Percentiles rank a stretch among this genome's conserved stretches.
phyloP scores from a whole-genome alignment of 2,797 vertebrate genomes.

The Poecile montanus region DNA sequence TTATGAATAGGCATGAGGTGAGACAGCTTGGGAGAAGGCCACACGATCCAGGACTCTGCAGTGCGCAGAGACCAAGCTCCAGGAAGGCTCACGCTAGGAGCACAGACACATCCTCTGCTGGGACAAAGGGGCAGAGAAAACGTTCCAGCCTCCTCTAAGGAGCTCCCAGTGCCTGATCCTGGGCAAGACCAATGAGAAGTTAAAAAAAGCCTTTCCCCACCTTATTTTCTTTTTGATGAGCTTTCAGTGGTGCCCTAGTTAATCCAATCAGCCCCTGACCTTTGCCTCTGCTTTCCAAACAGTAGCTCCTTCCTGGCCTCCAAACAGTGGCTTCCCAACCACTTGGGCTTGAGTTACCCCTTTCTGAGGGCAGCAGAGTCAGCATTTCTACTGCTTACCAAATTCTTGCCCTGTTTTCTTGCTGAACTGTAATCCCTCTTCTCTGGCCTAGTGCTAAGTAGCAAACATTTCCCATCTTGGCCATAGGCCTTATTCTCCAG shows the following conservation, averaged over 20 bases:
- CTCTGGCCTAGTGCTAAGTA: not conserved
- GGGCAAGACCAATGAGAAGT: not conserved
- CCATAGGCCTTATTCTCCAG: not conserved
- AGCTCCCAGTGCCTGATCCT: not conserved
- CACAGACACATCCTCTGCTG: not conserved
- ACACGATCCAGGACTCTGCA: not conserved
- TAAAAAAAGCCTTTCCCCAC: not conserved
- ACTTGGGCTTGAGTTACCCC: not conserved
- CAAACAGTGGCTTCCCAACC: slow-evolving; percentile 13
- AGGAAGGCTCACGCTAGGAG: fast-evolving
- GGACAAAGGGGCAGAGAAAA: not conserved
- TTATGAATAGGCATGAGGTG: not conserved
- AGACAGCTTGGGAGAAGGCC: not conserved
- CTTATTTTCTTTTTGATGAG: not conserved
- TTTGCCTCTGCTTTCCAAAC: not conserved
- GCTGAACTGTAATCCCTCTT: not conserved
- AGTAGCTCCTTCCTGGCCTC: slow-evolving; percentile 3
- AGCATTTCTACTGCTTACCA: not conserved
- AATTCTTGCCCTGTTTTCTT: not conserved
- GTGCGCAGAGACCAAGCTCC: not conserved
- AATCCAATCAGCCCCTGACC: slow-evolving; percentile 1
- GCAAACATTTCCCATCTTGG: not conserved
- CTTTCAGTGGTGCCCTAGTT: not conserved
- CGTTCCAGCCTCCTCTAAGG: not conserved
- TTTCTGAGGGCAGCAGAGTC: not conserved